phyloP scores from a whole-genome alignment of 2,888 invertebrate species.

The Cyaniris semiargus region DNA sequence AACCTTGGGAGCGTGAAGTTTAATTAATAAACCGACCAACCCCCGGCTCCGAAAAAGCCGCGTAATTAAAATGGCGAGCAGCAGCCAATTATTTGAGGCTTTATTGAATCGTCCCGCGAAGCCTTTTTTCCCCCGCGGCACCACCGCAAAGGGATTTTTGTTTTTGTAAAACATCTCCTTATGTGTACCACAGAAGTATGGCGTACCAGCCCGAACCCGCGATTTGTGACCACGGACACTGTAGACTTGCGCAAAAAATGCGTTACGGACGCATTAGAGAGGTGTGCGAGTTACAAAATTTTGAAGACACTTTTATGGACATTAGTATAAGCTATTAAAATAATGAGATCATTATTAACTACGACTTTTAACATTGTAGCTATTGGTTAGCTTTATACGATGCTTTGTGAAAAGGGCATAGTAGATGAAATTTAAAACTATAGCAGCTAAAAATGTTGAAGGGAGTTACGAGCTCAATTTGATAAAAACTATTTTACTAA shows the following conservation, averaged over 20 bases:
- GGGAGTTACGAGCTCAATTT: too few species aligned
- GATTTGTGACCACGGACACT: constrained; percentile 13
- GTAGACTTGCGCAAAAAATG: neutral
- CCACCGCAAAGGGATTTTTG: constrained; percentile 56
- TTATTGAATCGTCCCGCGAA: constrained; percentile 68
- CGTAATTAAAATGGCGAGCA: constrained; percentile 68
- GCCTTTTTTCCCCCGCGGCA: constrained; percentile 53
- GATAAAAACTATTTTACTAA: too few species aligned
- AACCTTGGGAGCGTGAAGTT: constrained; percentile 28
- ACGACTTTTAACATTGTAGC: too few species aligned
- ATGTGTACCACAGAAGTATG: constrained; percentile 37
- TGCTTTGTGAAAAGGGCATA: too few species aligned
- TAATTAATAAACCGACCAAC: constrained; percentile 26
- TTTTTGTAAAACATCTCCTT: constrained; percentile 37
- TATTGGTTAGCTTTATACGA: too few species aligned
- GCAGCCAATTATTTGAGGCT: constrained; percentile 61
- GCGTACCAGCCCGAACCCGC: constrained; percentile 7
- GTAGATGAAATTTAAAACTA: too few species aligned
- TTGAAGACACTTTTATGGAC: too few species aligned
- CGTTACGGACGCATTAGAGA: too few species aligned
- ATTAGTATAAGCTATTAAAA: too few species aligned
- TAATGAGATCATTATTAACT: too few species aligned
- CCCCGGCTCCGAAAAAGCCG: constrained; percentile 8
- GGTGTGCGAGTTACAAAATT: too few species aligned
- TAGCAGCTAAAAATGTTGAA: too few species aligned